Evolutionary conservation across 37 sponge, comb jelly and placozoan species (phyloP).

Genomic region (Halichondria panicea): DNA sequence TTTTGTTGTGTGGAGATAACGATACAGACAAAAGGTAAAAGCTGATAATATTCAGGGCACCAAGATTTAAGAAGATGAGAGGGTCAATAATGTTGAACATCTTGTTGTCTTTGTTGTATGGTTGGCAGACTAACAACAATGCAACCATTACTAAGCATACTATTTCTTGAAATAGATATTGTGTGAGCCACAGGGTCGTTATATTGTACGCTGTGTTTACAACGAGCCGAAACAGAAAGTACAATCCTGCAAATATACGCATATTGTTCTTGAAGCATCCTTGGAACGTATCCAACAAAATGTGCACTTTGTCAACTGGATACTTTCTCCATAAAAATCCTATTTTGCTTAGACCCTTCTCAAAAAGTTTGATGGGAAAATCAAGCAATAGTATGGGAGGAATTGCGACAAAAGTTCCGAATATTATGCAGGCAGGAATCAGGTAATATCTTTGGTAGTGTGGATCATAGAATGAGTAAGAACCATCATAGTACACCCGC

Average conservation of each 20-base stretch:
- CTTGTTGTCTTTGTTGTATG: conserved; percentile 27
- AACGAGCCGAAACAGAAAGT: conserved; percentile 40
- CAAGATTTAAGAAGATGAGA: conserved; percentile 35
- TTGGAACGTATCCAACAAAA: conserved; percentile 51
- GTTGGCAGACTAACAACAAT: conserved; percentile 19
- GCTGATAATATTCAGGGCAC: conserved; percentile 27
- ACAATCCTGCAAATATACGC: conserved; percentile 52
- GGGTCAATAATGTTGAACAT: conserved; percentile 31
- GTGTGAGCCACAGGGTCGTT: not conserved
- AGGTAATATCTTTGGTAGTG: not conserved
- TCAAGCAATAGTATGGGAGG: conserved; percentile 5
- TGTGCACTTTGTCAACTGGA: conserved; percentile 25
- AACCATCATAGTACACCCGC: conserved; percentile 27
- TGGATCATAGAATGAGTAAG: not conserved
- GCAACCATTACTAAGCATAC: conserved; percentile 6
- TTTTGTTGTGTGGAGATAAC: not conserved
- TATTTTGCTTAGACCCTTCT: not conserved
- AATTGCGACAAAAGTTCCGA: conserved; percentile 2
- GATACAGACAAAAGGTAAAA: conserved; percentile 6
- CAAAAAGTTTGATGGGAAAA: not conserved
- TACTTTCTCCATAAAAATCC: conserved; percentile 5
- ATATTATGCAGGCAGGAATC: not conserved
- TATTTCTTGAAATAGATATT: conserved; percentile 10
- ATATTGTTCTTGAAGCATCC: conserved; percentile 47
- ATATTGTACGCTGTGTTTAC: not conserved